Evolutionary conservation across 2,797 vertebrate species (phyloP).

Genomic region (Acanthopagrus latus): DNA sequence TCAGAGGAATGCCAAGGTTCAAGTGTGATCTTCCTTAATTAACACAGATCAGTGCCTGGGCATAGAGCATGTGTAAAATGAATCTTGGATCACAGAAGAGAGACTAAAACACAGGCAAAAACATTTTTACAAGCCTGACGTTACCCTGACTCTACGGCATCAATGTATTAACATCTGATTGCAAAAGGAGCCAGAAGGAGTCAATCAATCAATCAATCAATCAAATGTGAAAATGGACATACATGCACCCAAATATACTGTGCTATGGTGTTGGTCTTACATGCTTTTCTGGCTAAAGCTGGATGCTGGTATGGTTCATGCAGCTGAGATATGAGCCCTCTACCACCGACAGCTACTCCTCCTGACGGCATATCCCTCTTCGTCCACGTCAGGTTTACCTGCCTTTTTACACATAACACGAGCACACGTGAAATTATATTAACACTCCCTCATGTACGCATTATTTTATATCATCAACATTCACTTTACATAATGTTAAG

Average conservation of each 20-base stretch:
- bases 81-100: not conserved
- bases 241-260: not conserved
- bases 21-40: not conserved
- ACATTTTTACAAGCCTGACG: not conserved
- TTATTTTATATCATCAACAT: not conserved
- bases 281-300: slow-evolving; percentile 78
- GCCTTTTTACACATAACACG: slow-evolving; percentile 60
- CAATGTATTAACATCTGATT: not conserved
- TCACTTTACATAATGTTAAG: not conserved
- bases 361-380: slow-evolving; percentile 74
- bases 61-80: not conserved
- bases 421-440: not conserved
- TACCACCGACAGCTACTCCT: slow-evolving; percentile 54
- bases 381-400: slow-evolving; percentile 79
- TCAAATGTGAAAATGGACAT: not conserved
- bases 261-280: slow-evolving; percentile 68
- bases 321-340: slow-evolving; percentile 64
- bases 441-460: not conserved
- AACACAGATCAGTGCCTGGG: not conserved
- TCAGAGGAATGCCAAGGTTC: too few species aligned
- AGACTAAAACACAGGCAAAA: slow-evolving; percentile 7
- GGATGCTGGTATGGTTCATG: slow-evolving; percentile 66
- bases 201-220: too few species aligned
- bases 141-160: not conserved
- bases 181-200: slow-evolving; percentile 3